Base-by-base conservation (phyloP, 1,140 invertebrate genomes). In the Bombus terrestris region DNA sequence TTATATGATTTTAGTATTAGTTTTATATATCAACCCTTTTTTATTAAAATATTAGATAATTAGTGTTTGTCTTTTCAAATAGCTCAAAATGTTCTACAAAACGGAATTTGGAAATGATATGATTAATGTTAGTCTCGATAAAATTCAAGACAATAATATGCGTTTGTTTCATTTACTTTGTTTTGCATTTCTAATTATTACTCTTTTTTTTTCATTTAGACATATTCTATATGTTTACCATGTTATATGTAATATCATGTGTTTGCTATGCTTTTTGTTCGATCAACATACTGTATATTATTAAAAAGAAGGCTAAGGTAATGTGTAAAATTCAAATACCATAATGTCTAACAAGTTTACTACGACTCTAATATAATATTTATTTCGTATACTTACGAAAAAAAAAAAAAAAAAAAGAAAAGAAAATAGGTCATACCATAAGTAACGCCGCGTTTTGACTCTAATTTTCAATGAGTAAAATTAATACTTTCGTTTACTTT, bases 41-140 rank as follows among this genome's bases (percentile, higher is more conserved):
- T 18, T 39, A 41, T 32, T 32, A 9, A 69, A 69, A 35, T n/a
- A 43, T 28, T 15, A 57, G 22, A 72, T 43, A 12, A 66, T 64
- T 68, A 53, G 13, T 66, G 28, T 39, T 82, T 75, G 22, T 39
- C 1, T 18, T 69, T 28, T 53, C 9, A 39, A 66, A 62, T 62
- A 41, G 32, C 32, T 32, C 32, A 32, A 53, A n/a, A 59, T 32
- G 2, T 59, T 28, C n/a, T 62, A 47, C 13, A 77, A 39, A 9
- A 47, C n/a, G n/a, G 10, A 41, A 25, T 43, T 32, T 28, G 43
- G 13, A 18, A 66, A 66, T 66, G 32, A 69, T 87, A 25, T 73
- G 39, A 79, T 88, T 77, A 74, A 43, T 64, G 64, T 53, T 69
- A 86, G 32, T 77, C 57, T 68, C 18, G 5, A 62, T 73, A 57